Conservation (phyloP, 2,113 vertebrate genomes). For the Leptobrachium leishanense region DNA sequence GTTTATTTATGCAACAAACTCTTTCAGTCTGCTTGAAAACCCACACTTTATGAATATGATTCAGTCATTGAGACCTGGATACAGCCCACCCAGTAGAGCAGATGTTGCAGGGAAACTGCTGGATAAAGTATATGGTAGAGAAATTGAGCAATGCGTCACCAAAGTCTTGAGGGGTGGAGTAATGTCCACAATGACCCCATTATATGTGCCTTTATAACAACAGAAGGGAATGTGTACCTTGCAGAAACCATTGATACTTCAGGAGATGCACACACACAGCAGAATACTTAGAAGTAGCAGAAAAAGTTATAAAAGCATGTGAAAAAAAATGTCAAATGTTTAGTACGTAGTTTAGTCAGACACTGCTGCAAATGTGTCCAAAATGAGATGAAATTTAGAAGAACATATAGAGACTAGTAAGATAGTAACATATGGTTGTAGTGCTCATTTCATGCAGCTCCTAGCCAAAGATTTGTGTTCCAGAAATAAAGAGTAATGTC, state of each 20-base stretch:
- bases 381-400: no score
- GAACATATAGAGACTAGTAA: background rate
- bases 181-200: conserved; percentile 9
- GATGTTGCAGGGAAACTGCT: conserved; percentile 18
- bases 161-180: background rate
- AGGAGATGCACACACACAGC: conserved; percentile 5
- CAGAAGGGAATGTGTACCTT: conserved; percentile 13
- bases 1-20: no score
- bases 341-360: no score
- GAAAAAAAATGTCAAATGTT: conserved; percentile 12
- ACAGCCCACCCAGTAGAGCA: conserved; percentile 8
- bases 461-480: conserved; percentile 12
- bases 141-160: conserved; percentile 8
- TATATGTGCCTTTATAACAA: conserved; percentile 7
- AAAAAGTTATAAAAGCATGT: conserved; percentile 25
- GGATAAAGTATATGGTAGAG: conserved; percentile 7
- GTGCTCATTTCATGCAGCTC: conserved; percentile 1
- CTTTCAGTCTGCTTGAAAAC: conserved; percentile 13
- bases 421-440: background rate
- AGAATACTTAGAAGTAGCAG: conserved; percentile 9
- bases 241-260: conserved; percentile 10
- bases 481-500: conserved; percentile 12
- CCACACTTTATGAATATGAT: conserved; percentile 11
- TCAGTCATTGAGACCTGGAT: conserved; percentile 20
- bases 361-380: no score